phyloP scores from a whole-genome alignment of 2,888 invertebrate species.

The Gisinianus flammeolus region DNA sequence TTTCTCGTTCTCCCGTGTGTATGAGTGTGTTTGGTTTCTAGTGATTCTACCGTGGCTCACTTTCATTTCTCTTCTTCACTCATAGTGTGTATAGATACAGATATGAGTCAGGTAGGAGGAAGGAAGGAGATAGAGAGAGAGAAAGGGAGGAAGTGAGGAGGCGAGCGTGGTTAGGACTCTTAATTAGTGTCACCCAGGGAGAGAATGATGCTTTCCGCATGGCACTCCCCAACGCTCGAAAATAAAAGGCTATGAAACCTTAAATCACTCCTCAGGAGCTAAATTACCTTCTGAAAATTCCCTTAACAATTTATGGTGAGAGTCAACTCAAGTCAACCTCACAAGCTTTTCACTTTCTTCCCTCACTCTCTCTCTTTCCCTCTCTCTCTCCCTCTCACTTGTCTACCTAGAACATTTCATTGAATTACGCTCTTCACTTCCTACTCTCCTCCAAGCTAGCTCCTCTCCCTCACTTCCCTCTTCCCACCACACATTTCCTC shows the following conservation, averaged over 20 bases:
- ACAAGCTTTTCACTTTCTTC: constrained; percentile 24
- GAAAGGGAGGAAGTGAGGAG: not conserved
- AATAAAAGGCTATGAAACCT: constrained; percentile 53
- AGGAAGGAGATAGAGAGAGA: not conserved
- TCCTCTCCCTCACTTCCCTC: not conserved
- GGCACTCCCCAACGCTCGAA: constrained; percentile 45
- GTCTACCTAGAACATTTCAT: too few relatives aligned
- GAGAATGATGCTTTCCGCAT: constrained; percentile 51
- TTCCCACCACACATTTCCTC: not conserved
- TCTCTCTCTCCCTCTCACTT: constrained; percentile 4
- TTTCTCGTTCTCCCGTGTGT: too few relatives aligned
- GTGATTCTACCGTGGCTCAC: too few relatives aligned
- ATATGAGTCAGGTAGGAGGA: too few relatives aligned
- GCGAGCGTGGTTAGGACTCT: constrained; percentile 41
- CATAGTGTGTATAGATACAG: not conserved
- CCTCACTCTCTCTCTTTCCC: constrained; percentile 3
- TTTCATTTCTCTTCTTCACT: not conserved
- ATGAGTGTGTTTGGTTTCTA: too few relatives aligned
- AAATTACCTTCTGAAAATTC: constrained; percentile 49
- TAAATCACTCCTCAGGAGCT: constrained; percentile 50
- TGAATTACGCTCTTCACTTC: too few relatives aligned
- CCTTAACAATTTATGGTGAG: constrained; percentile 45
- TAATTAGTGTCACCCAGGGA: constrained; percentile 49
- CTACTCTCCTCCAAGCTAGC: not conserved
- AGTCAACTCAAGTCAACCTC: constrained; percentile 37